phyloP scores from a whole-genome alignment of 2,888 invertebrate genomes.

The Ptychoptera albimana region DNA sequence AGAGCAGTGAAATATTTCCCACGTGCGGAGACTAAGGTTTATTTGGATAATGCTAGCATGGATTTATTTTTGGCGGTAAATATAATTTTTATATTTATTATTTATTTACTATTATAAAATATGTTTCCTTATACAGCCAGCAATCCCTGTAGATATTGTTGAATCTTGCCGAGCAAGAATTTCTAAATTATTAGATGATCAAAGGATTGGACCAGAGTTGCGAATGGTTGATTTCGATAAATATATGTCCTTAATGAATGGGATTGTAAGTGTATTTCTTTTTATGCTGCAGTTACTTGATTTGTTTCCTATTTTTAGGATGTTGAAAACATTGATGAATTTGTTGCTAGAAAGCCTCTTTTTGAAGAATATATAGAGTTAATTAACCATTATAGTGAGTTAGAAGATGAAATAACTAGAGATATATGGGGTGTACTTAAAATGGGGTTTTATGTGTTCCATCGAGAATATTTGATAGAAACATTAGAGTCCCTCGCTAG shows the following conservation, averaged over 20 bases:
- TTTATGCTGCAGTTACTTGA: conserved; percentile 27
- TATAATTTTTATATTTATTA: neutral
- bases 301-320: conserved; percentile 14
- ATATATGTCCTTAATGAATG: conserved; percentile 59
- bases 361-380: conserved; percentile 47
- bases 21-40: conserved; percentile 59
- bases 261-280: conserved; percentile 28
- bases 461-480: conserved; percentile 60
- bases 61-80: conserved; percentile 3
- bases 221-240: conserved; percentile 65
- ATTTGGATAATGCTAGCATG: conserved; percentile 21
- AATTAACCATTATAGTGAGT: conserved; percentile 43
- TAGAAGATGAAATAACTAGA: conserved; percentile 43
- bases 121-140: conserved; percentile 39
- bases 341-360: conserved; percentile 45
- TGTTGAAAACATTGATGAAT: conserved; percentile 40
- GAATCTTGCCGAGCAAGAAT: conserved; percentile 44
- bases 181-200: conserved; percentile 45
- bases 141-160: conserved; percentile 54
- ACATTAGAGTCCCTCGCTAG: conserved; percentile 52
- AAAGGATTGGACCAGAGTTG: conserved; percentile 56
- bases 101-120: too few relatives aligned
- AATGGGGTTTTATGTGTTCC: conserved; percentile 74
- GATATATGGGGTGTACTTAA: conserved; percentile 42
- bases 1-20: conserved; percentile 56